Conservation (phyloP, 2,113 vertebrate species). For the Megaptera novaeangliae region DNA sequence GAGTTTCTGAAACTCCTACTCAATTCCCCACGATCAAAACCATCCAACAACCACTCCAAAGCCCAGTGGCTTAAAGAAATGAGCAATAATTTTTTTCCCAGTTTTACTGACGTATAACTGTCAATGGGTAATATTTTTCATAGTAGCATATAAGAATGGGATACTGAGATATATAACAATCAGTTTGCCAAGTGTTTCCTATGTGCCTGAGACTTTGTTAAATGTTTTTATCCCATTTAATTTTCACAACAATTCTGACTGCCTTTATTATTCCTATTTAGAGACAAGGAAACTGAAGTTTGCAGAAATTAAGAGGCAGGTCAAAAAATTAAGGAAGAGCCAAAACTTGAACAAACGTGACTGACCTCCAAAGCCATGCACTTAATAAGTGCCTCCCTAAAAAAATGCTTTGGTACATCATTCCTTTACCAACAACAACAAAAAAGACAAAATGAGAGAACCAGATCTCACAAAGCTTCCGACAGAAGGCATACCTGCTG, state of each 20-base stretch:
- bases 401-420: background rate
- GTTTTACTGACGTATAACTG: background rate
- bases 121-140: background rate
- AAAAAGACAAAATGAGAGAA: background rate
- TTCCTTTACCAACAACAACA: background rate
- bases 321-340: background rate
- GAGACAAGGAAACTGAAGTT: background rate
- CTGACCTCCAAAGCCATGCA: background rate
- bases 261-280: constrained; percentile 1
- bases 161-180: background rate
- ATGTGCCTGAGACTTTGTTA: background rate
- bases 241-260: background rate
- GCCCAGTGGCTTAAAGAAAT: background rate
- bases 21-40: background rate
- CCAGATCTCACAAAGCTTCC: background rate
- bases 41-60: background rate
- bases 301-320: background rate
- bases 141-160: background rate
- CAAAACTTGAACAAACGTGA: background rate
- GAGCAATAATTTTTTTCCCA: background rate
- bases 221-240: background rate
- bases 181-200: background rate
- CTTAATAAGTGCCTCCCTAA: background rate
- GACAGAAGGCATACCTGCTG: constrained; percentile 81
- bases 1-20: background rate